A percentile compares a stretch with the other conserved stretches of the same genome.
Conservation (phyloP, 2,113 vertebrate genomes). For the Cariama cristata region DNA sequence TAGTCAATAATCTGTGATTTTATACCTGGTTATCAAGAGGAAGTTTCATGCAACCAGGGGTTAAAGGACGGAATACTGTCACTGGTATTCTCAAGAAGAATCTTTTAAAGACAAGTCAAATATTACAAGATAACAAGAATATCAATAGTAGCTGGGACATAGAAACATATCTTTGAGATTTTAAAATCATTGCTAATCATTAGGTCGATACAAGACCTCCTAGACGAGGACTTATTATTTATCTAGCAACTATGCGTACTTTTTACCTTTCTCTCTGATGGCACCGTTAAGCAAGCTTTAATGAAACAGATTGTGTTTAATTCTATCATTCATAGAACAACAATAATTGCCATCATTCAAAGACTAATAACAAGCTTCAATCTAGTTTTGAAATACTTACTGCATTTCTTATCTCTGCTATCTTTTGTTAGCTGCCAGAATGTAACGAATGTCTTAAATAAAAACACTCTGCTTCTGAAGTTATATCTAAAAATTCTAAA, state of each 20-base stretch:
- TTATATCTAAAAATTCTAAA: background rate
- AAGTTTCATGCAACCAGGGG: slow-evolving; percentile 35
- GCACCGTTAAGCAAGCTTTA: background rate
- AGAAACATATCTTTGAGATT: background rate
- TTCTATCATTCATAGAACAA: slow-evolving; percentile 10
- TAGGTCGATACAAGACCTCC: background rate
- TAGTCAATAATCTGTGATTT: background rate
- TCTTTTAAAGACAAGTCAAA: background rate
- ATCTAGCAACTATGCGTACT: background rate
- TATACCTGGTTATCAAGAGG: slow-evolving; percentile 10
- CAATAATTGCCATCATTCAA: background rate
- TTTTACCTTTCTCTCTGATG: background rate
- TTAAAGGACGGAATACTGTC: background rate
- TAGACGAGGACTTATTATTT: background rate
- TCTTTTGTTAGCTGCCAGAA: background rate
- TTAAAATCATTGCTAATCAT: background rate
- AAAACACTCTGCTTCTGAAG: background rate
- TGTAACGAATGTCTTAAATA: background rate
- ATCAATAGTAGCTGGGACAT: background rate
- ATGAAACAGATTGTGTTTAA: background rate
- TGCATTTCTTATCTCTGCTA: background rate
- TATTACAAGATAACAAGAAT: background rate
- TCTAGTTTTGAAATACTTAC: slow-evolving; percentile 29
- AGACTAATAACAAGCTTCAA: background rate
- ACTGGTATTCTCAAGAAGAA: background rate